phyloP scores from a whole-genome alignment of 2,797 vertebrate species.

The Tapirus indicus region DNA sequence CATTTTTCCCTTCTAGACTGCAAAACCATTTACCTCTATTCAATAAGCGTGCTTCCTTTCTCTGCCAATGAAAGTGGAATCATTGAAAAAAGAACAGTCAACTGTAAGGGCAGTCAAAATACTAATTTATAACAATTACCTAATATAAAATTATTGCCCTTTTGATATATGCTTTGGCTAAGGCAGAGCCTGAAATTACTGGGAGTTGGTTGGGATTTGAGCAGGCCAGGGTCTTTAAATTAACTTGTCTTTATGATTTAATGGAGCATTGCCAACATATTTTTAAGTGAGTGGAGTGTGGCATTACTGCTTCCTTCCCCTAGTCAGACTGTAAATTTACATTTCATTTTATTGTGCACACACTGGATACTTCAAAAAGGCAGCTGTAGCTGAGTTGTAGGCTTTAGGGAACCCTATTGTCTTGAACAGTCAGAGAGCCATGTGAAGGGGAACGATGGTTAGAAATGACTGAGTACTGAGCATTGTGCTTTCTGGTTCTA shows the following conservation, averaged over 20 bases:
- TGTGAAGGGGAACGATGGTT: not conserved
- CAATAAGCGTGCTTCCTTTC: conserved; percentile 33
- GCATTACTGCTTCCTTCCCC: conserved; percentile 65
- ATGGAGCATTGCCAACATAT: conserved; percentile 62
- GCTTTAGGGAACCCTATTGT: not conserved
- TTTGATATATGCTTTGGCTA: conserved; percentile 61
- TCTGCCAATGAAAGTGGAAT: conserved; percentile 41
- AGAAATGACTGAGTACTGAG: not conserved
- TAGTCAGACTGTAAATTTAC: conserved; percentile 68
- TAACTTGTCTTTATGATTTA: conserved; percentile 75
- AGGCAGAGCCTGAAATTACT: conserved; percentile 64
- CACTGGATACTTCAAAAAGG: conserved; percentile 7
- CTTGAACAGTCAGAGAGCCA: not conserved
- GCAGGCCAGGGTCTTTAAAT: conserved; percentile 72
- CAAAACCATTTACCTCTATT: conserved; percentile 51
- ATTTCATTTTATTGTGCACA: conserved; percentile 5
- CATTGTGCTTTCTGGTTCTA: not conserved
- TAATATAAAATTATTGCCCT: conserved; percentile 74
- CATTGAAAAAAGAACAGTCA: not conserved
- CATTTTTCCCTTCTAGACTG: conserved; percentile 33
- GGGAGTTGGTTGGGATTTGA: conserved; percentile 58
- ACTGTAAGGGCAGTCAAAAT: conserved; percentile 62
- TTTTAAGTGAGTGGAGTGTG: conserved; percentile 73
- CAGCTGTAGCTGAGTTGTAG: not conserved
- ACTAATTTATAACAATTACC: conserved; percentile 76